A percentile compares a stretch with the other conserved stretches of the same genome.
Conservation (phyloP, 1,140 invertebrate genomes). For the Ladona fulva region DNA sequence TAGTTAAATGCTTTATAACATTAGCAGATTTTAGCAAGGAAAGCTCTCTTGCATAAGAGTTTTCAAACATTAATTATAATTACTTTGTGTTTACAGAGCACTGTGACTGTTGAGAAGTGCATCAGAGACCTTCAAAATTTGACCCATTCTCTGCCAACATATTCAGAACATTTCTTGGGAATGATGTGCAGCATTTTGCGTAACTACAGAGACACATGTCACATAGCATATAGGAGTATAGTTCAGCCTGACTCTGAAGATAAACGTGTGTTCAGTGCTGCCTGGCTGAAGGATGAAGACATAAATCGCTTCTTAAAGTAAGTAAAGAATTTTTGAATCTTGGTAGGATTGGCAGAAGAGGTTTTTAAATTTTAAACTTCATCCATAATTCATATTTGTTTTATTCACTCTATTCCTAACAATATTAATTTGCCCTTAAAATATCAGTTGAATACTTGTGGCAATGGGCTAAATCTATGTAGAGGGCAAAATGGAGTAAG, state of each 20-base stretch:
- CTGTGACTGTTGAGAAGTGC: conserved; percentile 59
- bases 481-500: too few species aligned
- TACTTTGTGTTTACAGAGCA: conserved; percentile 61
- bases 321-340: conserved; percentile 25
- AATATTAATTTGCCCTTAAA: too few species aligned
- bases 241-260: conserved; percentile 74
- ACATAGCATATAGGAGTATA: conserved; percentile 62
- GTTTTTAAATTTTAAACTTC: too few species aligned
- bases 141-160: conserved; percentile 60
- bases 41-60: too few species aligned
- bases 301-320: conserved; percentile 82
- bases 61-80: too few species aligned
- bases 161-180: conserved; percentile 57
- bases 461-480: too few species aligned
- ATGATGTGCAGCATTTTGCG: conserved; percentile 59
- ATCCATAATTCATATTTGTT: too few species aligned
- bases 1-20: too few species aligned
- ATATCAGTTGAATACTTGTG: too few species aligned
- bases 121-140: conserved; percentile 57
- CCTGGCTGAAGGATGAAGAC: conserved; percentile 91
- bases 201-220: conserved; percentile 66
- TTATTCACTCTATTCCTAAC: too few species aligned
- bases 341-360: too few species aligned
- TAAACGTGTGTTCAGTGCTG: conserved; percentile 70
- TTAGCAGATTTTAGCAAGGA: too few species aligned